These are phyloP conservation scores for Cecidostiba fungosa DNA, from an alignment of 2,888 invertebrate species.

Conservation along the genomic window DNA sequence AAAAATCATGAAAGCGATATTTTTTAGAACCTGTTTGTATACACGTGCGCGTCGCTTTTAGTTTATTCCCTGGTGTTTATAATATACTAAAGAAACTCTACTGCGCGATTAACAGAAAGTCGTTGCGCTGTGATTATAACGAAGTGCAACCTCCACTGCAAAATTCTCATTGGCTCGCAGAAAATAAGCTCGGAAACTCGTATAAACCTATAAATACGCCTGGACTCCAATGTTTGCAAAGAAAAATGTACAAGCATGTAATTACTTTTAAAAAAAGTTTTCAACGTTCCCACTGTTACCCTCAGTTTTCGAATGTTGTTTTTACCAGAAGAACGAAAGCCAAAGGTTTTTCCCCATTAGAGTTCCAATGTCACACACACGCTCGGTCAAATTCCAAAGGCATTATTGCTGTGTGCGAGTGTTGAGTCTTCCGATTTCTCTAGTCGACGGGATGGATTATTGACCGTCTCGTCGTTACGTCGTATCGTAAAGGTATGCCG, in stretches of 20 bases:
- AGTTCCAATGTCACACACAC: not conserved
- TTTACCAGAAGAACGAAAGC: not conserved
- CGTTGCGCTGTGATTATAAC: too few species aligned
- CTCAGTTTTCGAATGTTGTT: not conserved
- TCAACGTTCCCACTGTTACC: too few species aligned
- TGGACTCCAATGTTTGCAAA: too few species aligned
- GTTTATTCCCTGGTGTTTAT: not conserved
- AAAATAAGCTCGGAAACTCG: too few species aligned
- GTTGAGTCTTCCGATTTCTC: slow-evolving; percentile 30
- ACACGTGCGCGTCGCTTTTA: not conserved
- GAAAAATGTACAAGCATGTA: too few species aligned
- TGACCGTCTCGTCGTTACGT: not conserved
- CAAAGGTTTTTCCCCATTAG: slow-evolving; percentile 14
- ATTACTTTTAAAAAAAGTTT: too few species aligned
- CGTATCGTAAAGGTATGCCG: slow-evolving; percentile 1
- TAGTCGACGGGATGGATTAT: not conserved
- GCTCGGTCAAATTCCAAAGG: slow-evolving; percentile 6
- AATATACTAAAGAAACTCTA: not conserved
- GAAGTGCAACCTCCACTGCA: too few species aligned
- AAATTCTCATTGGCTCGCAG: too few species aligned
- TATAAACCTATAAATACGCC: too few species aligned
- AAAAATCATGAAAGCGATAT: not conserved
- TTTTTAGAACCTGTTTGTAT: not conserved
- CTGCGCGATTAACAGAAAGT: too few species aligned
- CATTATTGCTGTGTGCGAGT: too few species aligned